Evolutionary conservation across 1,140 invertebrate species (phyloP).

Genomic region (Diachasma alloeum): DNA sequence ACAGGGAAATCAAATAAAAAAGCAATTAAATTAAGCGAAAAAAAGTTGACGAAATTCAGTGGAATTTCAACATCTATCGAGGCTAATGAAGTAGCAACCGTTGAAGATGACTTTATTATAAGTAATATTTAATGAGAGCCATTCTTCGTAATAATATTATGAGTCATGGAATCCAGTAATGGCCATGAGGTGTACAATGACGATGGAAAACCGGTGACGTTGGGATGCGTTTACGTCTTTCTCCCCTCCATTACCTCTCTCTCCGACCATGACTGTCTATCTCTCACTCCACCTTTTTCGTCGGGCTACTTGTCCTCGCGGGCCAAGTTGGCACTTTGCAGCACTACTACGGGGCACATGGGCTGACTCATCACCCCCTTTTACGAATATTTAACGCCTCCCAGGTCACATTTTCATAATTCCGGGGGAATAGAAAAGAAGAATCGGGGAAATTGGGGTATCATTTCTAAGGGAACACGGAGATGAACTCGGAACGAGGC

Average conservation of each 20-base stretch:
- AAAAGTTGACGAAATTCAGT: too few relatives aligned
- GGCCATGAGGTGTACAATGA: slow-evolving; percentile 6
- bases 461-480: too few relatives aligned
- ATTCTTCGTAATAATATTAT: neutral
- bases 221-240: neutral
- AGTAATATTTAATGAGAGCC: neutral
- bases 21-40: too few relatives aligned
- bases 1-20: too few relatives aligned
- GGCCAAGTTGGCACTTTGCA: neutral
- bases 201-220: neutral
- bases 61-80: neutral
- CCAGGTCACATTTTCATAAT: neutral
- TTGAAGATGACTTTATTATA: neutral
- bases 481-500: too few relatives aligned
- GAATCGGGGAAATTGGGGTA: too few relatives aligned
- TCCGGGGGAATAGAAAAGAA: too few relatives aligned
- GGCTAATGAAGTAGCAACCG: neutral
- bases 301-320: neutral
- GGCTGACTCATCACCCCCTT: slow-evolving; percentile 16
- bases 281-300: neutral
- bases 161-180: neutral
- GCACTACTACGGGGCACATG: neutral
- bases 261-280: too few relatives aligned
- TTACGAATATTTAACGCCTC: neutral
- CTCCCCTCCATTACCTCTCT: neutral